Percentiles rank a stretch among this genome's conserved stretches.
These are phyloP conservation scores for Mormyrops attenuatus DNA, from an alignment of 2,797 vertebrate species.

Conservation along the genomic window DNA sequence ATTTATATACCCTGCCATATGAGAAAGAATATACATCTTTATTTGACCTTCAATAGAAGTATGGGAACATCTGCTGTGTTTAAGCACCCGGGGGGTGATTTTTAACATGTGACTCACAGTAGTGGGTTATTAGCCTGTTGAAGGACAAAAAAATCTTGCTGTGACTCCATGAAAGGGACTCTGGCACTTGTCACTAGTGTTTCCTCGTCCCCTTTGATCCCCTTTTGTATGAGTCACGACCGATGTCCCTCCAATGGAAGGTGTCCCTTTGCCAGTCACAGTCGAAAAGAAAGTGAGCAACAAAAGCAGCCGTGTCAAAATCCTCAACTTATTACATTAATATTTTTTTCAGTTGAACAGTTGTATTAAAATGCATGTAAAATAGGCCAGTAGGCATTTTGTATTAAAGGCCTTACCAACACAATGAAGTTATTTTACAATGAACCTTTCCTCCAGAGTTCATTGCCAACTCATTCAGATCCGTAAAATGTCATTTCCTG, in stretches of 20 bases:
- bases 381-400: background rate
- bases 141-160: background rate
- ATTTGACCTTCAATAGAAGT: background rate
- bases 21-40: background rate
- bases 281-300: background rate
- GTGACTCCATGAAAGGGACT: background rate
- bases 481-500: background rate
- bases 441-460: background rate
- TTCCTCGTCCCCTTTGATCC: background rate
- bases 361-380: background rate
- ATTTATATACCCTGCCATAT: background rate
- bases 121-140: background rate
- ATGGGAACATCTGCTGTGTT: background rate
- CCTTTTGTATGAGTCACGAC: background rate
- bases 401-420: background rate
- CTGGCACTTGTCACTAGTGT: background rate
- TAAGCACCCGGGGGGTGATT: background rate
- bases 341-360: slow-evolving; percentile 6
- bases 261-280: background rate
- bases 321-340: background rate
- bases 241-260: background rate
- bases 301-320: background rate
- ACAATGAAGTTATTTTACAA: background rate
- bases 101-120: background rate
- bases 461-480: background rate